Conservation (phyloP, 2,797 vertebrate genomes). For the Liasis olivaceus region DNA sequence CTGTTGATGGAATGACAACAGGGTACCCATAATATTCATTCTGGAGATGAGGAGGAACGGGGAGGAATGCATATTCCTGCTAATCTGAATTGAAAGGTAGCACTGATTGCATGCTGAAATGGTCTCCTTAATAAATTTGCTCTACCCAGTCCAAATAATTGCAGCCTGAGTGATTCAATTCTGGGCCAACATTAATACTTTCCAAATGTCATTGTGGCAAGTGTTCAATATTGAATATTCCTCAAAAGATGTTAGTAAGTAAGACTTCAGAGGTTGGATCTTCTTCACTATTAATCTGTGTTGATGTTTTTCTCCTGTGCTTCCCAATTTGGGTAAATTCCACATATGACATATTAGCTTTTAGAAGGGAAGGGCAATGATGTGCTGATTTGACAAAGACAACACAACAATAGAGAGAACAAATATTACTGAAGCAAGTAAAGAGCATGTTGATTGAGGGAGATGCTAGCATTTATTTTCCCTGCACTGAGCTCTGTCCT, state of each 20-base stretch:
- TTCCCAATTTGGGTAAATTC: neutral
- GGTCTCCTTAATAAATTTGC: constrained; percentile 18
- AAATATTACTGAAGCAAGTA: neutral
- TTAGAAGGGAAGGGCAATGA: constrained; percentile 39
- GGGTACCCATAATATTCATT: constrained; percentile 56
- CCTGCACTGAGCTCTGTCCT: neutral
- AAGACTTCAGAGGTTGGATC: constrained; percentile 21
- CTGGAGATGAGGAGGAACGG: neutral
- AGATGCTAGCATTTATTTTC: neutral
- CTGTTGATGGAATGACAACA: constrained; percentile 58
- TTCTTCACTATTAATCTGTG: constrained; percentile 27
- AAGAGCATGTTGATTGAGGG: neutral
- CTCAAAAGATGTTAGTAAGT: constrained; percentile 41
- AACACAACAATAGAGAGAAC: constrained; percentile 40
- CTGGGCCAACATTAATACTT: constrained; percentile 21
- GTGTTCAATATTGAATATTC: neutral
- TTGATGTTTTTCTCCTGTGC: constrained; percentile 51
- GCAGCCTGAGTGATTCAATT: constrained; percentile 32
- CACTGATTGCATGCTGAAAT: constrained; percentile 37
- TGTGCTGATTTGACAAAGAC: constrained; percentile 48
- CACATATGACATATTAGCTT: constrained; percentile 32
- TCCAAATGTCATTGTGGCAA: constrained; percentile 23
- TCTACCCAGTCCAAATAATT: constrained; percentile 19
- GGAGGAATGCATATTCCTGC: constrained; percentile 49
- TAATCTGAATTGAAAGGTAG: constrained; percentile 53